Evolutionary conservation across 64 coral and sea anemone genomes (phyloP).

Genomic region (Trachythela sp.): DNA sequence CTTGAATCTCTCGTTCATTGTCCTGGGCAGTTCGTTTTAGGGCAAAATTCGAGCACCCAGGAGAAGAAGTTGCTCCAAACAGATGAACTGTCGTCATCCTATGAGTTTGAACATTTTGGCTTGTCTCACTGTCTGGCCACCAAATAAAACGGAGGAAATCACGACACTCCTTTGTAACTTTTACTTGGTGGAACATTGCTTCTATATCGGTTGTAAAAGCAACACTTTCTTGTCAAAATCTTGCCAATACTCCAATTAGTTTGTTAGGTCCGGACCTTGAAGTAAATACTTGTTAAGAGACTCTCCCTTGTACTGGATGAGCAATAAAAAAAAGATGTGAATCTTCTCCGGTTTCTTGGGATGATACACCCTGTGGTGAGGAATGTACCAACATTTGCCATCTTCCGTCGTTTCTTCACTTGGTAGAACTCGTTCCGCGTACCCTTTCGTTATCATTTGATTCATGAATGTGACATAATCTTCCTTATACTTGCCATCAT

Average conservation of each 20-base stretch:
- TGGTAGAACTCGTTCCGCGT: conserved; percentile 20
- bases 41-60: conserved; percentile 43
- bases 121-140: not conserved
- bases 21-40: conserved; percentile 23
- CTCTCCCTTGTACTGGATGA: conserved; percentile 14
- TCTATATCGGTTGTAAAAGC: conserved; percentile 1
- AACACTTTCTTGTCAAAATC: conserved; percentile 35
- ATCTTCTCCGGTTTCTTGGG: conserved; percentile 26
- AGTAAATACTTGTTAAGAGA: conserved; percentile 32
- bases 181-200: conserved; percentile 38
- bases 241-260: conserved; percentile 2
- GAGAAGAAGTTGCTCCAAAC: conserved; percentile 48
- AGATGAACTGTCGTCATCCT: conserved; percentile 41
- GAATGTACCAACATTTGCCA: conserved; percentile 40
- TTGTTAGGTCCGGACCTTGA: conserved; percentile 39
- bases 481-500: not conserved
- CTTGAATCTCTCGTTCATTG: conserved; percentile 28
- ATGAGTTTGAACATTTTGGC: not conserved
- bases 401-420: not conserved
- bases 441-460: conserved; percentile 36
- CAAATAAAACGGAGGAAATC: conserved; percentile 32
- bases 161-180: conserved; percentile 16
- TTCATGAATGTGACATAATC: conserved; percentile 53
- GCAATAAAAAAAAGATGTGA: conserved; percentile 35
- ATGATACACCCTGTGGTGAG: conserved; percentile 43